Conservation (phyloP, 23 tunicate genomes). For the Trididemnum clinides region DNA sequence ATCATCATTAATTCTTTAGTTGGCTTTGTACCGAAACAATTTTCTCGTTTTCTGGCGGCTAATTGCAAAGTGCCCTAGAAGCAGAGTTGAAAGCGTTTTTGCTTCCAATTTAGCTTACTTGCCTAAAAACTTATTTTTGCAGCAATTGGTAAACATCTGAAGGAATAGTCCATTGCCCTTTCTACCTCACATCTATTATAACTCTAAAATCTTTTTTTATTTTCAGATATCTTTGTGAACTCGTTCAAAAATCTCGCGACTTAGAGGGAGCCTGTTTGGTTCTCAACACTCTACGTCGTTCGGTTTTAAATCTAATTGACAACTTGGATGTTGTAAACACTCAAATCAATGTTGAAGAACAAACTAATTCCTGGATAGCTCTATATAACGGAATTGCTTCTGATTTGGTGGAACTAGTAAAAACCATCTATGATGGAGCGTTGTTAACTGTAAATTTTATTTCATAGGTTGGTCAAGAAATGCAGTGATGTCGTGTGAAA, state of each 20-base stretch:
- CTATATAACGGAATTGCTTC: constrained; percentile 20
- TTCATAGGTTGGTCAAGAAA: neutral
- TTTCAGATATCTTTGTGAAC: constrained; percentile 19
- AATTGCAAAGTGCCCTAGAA: no score
- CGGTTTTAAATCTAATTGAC: constrained; percentile 11
- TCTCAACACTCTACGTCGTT: constrained; percentile 34
- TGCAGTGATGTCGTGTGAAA: no score
- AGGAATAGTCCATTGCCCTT: no score
- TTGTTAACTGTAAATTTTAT: neutral
- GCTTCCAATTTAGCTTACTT: no score
- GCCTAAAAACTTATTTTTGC: no score
- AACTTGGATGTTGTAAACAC: constrained; percentile 4
- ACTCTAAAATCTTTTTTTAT: no score
- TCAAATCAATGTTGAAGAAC: neutral
- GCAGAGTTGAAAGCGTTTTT: no score
- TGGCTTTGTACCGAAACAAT: no score
- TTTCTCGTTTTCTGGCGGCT: no score
- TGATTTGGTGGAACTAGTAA: neutral
- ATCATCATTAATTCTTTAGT: no score
- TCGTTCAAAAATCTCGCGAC: neutral
- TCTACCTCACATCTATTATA: no score
- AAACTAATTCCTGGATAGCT: constrained; percentile 21
- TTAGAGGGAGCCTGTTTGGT: constrained; percentile 30
- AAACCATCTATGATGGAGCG: constrained; percentile 13
- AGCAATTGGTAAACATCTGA: no score